These are phyloP conservation scores for Exocentrus adspersus DNA, from an alignment of 2,888 invertebrate species.

Conservation along the genomic window DNA sequence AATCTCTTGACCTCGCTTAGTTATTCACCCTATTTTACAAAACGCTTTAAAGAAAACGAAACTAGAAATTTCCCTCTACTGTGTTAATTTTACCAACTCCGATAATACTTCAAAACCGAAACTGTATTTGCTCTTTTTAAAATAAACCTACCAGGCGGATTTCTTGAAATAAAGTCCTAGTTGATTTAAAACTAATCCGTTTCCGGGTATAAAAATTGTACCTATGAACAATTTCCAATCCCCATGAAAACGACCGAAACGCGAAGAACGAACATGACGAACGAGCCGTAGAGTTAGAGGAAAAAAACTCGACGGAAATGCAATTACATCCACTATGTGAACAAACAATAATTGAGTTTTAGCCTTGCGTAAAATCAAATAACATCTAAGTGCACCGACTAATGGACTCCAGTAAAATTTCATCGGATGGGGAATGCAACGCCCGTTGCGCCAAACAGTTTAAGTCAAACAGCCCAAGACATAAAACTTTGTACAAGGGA, in stretches of 20 bases:
- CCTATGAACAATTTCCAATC: no score
- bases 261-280: neutral
- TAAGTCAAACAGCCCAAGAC: neutral
- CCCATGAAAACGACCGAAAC: neutral
- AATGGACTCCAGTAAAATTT: slow-evolving; percentile 3
- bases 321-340: neutral
- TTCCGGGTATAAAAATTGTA: no score
- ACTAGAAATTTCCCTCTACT: no score
- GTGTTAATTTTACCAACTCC: no score
- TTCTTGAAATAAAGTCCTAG: no score
- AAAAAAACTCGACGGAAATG: neutral
- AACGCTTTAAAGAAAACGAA: no score
- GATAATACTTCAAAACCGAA: no score
- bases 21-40: no score
- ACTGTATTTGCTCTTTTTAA: no score
- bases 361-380: slow-evolving; percentile 1
- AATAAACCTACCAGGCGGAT: no score
- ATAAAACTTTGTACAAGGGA: neutral
- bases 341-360: neutral
- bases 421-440: neutral
- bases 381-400: neutral
- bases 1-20: neutral
- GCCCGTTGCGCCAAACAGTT: neutral
- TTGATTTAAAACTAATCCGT: no score
- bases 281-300: neutral